phyloP scores from a whole-genome alignment of 2,113 vertebrate genomes.

The Tragelaphus strepsiceros region DNA sequence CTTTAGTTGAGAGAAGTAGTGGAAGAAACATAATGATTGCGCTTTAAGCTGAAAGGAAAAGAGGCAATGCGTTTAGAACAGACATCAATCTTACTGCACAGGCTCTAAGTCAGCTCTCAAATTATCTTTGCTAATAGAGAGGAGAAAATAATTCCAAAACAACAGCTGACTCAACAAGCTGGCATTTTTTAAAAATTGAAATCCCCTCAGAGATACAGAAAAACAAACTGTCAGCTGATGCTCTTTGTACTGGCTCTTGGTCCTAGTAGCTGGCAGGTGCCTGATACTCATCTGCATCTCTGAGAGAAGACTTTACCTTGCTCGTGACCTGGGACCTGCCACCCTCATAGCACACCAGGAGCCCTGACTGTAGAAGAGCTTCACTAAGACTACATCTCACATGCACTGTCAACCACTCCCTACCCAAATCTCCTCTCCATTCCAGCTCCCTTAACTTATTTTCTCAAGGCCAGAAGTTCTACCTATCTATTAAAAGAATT shows the following conservation, averaged over 20 bases:
- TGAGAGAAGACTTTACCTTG: neutral
- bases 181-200: neutral
- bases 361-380: neutral
- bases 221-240: neutral
- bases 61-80: neutral
- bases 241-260: neutral
- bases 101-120: slow-evolving; percentile 37
- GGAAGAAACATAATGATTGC: slow-evolving; percentile 6
- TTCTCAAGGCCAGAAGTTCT: neutral
- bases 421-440: neutral
- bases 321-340: neutral
- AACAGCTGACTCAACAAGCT: slow-evolving; percentile 18
- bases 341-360: accelerated
- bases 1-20: neutral
- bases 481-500: neutral
- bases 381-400: neutral
- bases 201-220: neutral
- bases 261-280: neutral
- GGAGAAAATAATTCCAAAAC: slow-evolving; percentile 22
- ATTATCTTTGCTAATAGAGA: slow-evolving; percentile 35
- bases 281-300: neutral
- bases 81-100: neutral
- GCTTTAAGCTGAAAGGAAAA: slow-evolving; percentile 9
- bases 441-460: neutral
- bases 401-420: neutral